phyloP scores from a whole-genome alignment of 2,113 vertebrate genomes.

The Thomomys bottae region DNA sequence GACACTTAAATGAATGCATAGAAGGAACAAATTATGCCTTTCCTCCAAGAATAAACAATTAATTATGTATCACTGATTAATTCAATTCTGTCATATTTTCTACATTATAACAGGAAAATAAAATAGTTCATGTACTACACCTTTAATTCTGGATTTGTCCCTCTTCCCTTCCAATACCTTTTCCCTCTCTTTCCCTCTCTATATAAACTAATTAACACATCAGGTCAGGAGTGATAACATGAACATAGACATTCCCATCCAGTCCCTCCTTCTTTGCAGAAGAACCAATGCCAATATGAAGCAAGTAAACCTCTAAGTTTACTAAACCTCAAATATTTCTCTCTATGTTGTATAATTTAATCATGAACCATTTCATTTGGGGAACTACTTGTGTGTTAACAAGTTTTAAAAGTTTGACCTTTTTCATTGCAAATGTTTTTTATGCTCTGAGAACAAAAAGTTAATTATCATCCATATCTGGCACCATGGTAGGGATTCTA shows the following conservation, averaged over 20 bases:
- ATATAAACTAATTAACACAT: neutral
- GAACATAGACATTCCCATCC: constrained; percentile 34
- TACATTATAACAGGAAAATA: neutral
- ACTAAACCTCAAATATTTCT: neutral
- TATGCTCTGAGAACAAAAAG: constrained; percentile 43
- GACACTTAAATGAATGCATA: neutral
- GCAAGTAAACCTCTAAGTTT: constrained; percentile 1
- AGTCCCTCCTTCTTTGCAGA: constrained; percentile 15
- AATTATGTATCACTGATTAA: neutral
- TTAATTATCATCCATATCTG: constrained; percentile 50
- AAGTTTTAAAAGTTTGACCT: constrained; percentile 48
- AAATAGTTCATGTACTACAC: neutral
- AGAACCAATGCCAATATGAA: neutral
- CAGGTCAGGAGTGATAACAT: neutral
- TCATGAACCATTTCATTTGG: constrained; percentile 7
- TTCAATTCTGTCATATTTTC: constrained; percentile 34
- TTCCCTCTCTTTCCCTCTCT: neutral
- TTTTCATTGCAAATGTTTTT: constrained; percentile 56
- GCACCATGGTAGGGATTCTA: neutral
- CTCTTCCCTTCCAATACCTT: neutral
- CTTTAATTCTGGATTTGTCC: neutral
- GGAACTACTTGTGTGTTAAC: neutral
- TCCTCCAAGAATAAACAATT: neutral
- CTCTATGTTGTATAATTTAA: constrained; percentile 28
- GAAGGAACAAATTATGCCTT: constrained; percentile 19